Conservation (phyloP, 37 sponge, comb jelly and placozoan genomes). For the Aplysina aerophoba region DNA sequence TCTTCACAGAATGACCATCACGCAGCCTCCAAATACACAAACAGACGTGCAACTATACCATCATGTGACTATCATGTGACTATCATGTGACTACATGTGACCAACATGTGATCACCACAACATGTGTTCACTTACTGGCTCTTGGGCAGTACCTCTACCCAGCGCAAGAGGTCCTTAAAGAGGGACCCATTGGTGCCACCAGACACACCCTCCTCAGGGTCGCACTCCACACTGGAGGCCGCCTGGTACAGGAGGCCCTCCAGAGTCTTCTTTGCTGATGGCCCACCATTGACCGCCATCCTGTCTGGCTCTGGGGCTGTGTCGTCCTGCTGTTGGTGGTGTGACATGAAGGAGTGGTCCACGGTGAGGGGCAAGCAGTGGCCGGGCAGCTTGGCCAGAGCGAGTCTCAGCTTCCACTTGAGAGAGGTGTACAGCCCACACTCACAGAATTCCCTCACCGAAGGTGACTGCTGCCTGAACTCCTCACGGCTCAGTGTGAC, state of each 20-base stretch:
- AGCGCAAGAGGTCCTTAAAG: constrained; percentile 8
- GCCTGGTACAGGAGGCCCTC: constrained; percentile 11
- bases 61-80: neutral
- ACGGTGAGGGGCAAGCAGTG: constrained; percentile 2
- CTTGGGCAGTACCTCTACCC: constrained; percentile 11
- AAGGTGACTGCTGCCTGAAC: neutral
- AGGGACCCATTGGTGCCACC: neutral
- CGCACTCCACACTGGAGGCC: neutral
- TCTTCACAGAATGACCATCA: too few species aligned
- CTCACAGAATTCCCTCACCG: neutral
- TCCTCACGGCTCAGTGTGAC: constrained; percentile 20
- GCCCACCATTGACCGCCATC: neutral
- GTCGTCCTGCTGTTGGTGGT: too few species aligned
- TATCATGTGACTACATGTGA: neutral
- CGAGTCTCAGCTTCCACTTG: constrained; percentile 24
- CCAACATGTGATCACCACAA: neutral
- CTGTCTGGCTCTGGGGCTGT: neutral
- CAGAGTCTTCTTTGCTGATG: neutral
- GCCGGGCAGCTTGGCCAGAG: constrained; percentile 29
- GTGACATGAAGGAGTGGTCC: too few species aligned
- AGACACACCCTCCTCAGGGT: too few species aligned
- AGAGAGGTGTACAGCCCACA: constrained; percentile 18
- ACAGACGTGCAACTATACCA: neutral
- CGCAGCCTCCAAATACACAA: neutral
- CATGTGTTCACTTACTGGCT: neutral